Evolutionary conservation across 2,888 invertebrate genomes (phyloP), one percentile per base, ranked within the genome.

Genomic region (Epistrophe grossulariae): DNA sequence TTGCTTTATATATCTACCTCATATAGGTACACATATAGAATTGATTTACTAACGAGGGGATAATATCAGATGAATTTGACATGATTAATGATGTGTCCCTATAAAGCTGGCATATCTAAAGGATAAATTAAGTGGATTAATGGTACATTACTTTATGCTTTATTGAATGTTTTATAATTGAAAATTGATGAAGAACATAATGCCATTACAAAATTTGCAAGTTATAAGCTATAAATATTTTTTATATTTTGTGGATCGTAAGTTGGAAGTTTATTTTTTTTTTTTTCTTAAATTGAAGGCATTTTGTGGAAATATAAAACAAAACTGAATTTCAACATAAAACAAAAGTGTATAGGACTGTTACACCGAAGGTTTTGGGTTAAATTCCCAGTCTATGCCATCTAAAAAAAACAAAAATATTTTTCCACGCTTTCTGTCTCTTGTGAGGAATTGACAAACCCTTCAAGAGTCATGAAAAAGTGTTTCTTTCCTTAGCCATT

Each of bases 111-210:
- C 0, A 4, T 52, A 15, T 78, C 70, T 83, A 71, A 31, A 17
- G 79, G 79, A 87, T 87, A 83, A 83, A 87, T 87, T 87, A 83
- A 83, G 71, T 83, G 76, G 87, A 87, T 79, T 87, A 83, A 87
- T 79, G 83, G 79, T 62, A 76, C 38, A 72, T 79, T 79, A 60
- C 52, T 11, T 38, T 43, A 4, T 15, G 24, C 4, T 62, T 24
- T 24, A 79, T 83, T 76, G 72, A 79, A 79, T 79, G 79, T 76
- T 57, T 60, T 74, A 79, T 87, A 81, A 85, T 82, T 82, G 79
- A 40, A 57, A 74, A 85, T 78, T 85, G 59, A 85, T 85, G 74
- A 85, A 71, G 62, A 70, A 68, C 60, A 73, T 57, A 77, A 78
- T 73, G 70, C 40, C 68, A 24, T 68, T 52, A 43, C 0, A 45